phyloP scores from a whole-genome alignment of 1,140 invertebrate species.

The Agrypnia vestita region DNA sequence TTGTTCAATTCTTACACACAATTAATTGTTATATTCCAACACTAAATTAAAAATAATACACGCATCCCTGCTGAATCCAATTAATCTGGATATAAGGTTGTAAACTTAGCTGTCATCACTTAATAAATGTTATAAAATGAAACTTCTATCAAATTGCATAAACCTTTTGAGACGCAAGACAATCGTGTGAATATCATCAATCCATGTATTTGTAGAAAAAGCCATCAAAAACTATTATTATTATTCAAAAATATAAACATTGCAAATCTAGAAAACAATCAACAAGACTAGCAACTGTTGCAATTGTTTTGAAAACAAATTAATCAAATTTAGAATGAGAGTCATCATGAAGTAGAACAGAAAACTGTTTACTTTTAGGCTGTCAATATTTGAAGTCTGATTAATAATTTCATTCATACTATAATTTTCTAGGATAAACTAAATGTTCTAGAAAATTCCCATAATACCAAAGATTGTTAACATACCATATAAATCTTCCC shows the following conservation, averaged over 20 bases:
- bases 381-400: not conserved
- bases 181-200: not conserved
- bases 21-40: too few species aligned
- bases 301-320: too few species aligned
- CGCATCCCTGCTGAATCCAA: too few species aligned
- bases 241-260: not conserved
- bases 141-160: not conserved
- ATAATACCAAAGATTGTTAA: not conserved
- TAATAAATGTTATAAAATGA: too few species aligned
- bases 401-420: not conserved
- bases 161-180: slow-evolving; percentile 9
- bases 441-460: not conserved
- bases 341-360: not conserved
- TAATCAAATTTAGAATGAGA: not conserved
- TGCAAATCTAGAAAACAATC: too few species aligned
- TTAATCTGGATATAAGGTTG: too few species aligned
- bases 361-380: not conserved
- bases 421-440: not conserved
- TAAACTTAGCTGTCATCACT: too few species aligned
- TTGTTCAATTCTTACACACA: too few species aligned
- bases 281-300: too few species aligned
- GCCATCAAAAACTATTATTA: slow-evolving; percentile 15
- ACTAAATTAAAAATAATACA: too few species aligned
- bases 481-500: slow-evolving; percentile 45
- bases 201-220: slow-evolving; percentile 29